These are phyloP conservation scores for Martes martes DNA, from an alignment of 2,113 vertebrate genomes.

Conservation along the genomic window DNA sequence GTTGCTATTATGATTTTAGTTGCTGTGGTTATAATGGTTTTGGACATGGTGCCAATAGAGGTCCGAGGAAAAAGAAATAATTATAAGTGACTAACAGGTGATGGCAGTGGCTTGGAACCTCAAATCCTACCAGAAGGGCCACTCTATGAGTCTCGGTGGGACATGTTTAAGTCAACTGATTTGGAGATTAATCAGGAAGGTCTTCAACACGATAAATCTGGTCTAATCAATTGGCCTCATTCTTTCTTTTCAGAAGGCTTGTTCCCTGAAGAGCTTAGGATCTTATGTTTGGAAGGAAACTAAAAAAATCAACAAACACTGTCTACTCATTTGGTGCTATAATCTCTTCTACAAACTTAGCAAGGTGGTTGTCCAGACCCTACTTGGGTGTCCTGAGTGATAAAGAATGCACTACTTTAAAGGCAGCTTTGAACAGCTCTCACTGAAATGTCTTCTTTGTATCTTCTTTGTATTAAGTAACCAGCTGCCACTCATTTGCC, in stretches of 20 bases:
- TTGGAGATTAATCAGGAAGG: neutral
- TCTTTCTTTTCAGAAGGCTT: neutral
- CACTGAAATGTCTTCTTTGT: neutral
- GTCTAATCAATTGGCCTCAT: neutral
- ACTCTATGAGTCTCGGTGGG: neutral
- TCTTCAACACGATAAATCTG: neutral
- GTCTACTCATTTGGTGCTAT: neutral
- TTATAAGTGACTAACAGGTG: neutral
- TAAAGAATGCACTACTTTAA: neutral
- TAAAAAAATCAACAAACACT: neutral
- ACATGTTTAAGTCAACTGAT: neutral
- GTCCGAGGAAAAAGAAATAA: conserved; percentile 15
- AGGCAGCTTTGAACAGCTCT: neutral
- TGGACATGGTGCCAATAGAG: neutral
- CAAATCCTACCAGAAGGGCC: neutral
- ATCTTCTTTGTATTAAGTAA: neutral
- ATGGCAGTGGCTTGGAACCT: neutral
- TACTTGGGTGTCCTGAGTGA: neutral
- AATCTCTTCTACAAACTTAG: neutral
- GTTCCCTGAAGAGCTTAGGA: neutral
- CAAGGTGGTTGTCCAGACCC: neutral
- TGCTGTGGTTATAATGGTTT: conserved; percentile 23
- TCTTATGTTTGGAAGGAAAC: neutral
- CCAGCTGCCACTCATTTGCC: neutral
- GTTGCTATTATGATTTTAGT: neutral